Evolutionary conservation across 1,140 invertebrate genomes (phyloP).

Genomic region (Cherax destructor): DNA sequence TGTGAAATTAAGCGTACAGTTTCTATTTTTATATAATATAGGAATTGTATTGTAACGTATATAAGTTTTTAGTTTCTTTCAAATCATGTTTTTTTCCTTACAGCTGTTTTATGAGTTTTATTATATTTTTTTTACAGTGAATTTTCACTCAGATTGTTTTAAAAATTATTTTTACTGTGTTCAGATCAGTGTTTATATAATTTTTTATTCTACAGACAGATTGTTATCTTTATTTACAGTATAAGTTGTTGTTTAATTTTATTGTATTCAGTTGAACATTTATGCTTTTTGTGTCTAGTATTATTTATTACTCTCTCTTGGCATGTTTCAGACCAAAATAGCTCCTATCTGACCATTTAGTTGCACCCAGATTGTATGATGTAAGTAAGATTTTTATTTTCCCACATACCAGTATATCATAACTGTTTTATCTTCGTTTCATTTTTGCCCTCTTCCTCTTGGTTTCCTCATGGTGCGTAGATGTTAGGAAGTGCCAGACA

Average conservation of each 20-base stretch:
- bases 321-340: conserved; percentile 70
- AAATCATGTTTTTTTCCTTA: too few relatives aligned
- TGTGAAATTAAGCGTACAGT: too few relatives aligned
- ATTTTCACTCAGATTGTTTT: neutral
- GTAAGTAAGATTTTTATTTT: conserved; percentile 66
- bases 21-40: too few relatives aligned
- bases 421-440: conserved; percentile 10
- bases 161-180: neutral
- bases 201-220: neutral
- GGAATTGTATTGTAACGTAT: too few relatives aligned
- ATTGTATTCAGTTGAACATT: conserved; percentile 28
- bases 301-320: conserved; percentile 60
- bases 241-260: neutral
- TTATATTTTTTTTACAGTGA: neutral
- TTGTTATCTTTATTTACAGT: neutral
- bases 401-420: neutral
- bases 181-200: neutral
- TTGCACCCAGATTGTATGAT: conserved; percentile 68
- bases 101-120: neutral
- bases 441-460: neutral
- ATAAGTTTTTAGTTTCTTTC: too few relatives aligned
- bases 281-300: conserved; percentile 44
- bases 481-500: neutral
- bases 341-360: conserved; percentile 67
- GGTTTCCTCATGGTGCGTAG: neutral